Conservation (phyloP, 2,113 vertebrate species). For the Prolemur simus region DNA sequence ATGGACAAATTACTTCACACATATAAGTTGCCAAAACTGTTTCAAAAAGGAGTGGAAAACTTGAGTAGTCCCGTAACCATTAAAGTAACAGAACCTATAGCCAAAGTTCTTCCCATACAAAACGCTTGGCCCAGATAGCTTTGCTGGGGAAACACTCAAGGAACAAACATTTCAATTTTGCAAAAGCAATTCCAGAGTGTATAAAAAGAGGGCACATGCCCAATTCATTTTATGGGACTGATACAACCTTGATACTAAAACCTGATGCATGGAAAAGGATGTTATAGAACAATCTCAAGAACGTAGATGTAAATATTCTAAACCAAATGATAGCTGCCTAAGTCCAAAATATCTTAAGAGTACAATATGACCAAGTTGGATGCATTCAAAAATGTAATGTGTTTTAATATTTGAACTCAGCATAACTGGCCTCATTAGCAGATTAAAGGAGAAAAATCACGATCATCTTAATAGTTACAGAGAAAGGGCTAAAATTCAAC, state of each 20-base stretch:
- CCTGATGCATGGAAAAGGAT: background rate
- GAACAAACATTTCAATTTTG: constrained; percentile 50
- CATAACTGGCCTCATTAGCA: background rate
- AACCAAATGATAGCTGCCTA: constrained; percentile 20
- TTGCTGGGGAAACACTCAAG: constrained; percentile 25
- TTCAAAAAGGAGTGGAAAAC: background rate
- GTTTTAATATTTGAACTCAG: constrained; percentile 45
- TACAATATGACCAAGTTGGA: constrained; percentile 6
- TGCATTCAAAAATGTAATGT: background rate
- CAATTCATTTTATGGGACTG: background rate
- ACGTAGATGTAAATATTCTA: constrained; percentile 9
- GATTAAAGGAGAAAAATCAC: constrained; percentile 33
- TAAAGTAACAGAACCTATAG: constrained; percentile 13
- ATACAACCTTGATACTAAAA: constrained; percentile 34
- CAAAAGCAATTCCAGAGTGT: background rate
- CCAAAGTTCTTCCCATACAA: background rate
- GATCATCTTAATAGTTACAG: constrained; percentile 3
- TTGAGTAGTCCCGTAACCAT: constrained; percentile 9
- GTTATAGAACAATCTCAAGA: background rate
- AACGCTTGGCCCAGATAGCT: background rate
- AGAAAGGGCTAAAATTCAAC: constrained; percentile 5
- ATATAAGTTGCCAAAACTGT: background rate
- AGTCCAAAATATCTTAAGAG: constrained; percentile 10
- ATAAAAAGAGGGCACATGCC: background rate
- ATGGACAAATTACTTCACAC: background rate